A percentile compares a stretch with the other conserved stretches of the same genome.
Evolutionary conservation across 1,140 invertebrate species (phyloP).

Genomic region (Cepaea nemoralis): DNA sequence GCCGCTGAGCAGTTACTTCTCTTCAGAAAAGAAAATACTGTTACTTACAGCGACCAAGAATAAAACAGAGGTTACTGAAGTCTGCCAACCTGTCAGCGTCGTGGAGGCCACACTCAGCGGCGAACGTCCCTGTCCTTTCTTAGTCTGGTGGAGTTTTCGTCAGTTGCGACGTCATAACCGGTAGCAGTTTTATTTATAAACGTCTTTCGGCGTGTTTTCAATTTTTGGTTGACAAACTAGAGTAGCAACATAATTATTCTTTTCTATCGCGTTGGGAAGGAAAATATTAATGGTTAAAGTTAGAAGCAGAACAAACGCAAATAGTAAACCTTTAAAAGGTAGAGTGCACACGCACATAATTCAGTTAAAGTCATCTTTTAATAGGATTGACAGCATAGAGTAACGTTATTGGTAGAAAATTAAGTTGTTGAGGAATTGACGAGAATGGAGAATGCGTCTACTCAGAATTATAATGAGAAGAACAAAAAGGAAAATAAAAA

Average conservation of each 20-base stretch:
- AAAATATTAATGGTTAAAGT: too few species aligned
- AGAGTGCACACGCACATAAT: too few species aligned
- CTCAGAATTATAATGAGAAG: too few species aligned
- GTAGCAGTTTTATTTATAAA: constrained; percentile 22
- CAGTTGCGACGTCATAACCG: constrained; percentile 37
- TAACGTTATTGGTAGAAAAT: too few species aligned
- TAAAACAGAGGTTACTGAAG: constrained; percentile 29
- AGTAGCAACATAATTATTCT: neutral
- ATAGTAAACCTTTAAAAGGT: too few species aligned
- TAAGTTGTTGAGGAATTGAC: too few species aligned
- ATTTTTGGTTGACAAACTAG: neutral
- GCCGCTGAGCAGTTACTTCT: constrained; percentile 45
- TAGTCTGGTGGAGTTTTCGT: constrained; percentile 16
- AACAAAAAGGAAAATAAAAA: too few species aligned
- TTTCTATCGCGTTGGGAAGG: neutral
- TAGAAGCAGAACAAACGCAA: too few species aligned
- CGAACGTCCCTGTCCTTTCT: constrained; percentile 33
- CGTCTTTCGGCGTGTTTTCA: neutral
- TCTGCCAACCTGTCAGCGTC: constrained; percentile 31
- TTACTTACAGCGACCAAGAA: constrained; percentile 27
- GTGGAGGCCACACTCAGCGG: constrained; percentile 40
- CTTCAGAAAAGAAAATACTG: constrained; percentile 35
- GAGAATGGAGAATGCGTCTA: too few species aligned
- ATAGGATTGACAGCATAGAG: too few species aligned
- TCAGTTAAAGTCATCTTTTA: too few species aligned